Percentiles rank a stretch among this genome's conserved stretches.
Conservation (phyloP, 2,113 vertebrate species). For the Pycnonotus jocosus region DNA sequence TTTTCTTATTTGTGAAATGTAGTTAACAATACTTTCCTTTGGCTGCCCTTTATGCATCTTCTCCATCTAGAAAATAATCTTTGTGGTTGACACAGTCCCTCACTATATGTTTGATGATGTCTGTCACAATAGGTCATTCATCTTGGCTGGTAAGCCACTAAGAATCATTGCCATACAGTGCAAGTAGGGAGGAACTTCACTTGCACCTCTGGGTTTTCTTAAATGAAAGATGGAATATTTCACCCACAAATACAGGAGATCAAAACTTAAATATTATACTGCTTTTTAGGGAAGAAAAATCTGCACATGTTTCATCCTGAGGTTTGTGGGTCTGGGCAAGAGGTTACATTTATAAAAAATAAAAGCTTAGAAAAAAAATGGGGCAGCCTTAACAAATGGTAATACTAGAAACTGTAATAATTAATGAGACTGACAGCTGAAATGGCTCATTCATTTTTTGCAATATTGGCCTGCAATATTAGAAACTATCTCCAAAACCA, state of each 20-base stretch:
- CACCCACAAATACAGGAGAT: neutral
- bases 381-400: conserved; percentile 1
- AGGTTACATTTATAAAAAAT: neutral
- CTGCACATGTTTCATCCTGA: neutral
- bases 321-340: neutral
- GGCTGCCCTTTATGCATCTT: neutral
- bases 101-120: neutral
- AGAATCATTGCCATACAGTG: neutral
- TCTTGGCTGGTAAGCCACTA: neutral
- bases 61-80: neutral
- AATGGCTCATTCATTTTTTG: neutral
- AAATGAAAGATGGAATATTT: neutral
- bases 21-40: neutral
- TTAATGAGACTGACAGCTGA: conserved; percentile 16
- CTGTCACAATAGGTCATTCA: neutral
- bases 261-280: neutral
- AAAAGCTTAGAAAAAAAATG: neutral
- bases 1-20: neutral
- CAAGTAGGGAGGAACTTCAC: neutral
- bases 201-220: neutral
- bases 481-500: conserved; percentile 25
- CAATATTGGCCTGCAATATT: conserved; percentile 26
- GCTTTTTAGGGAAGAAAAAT: neutral
- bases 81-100: neutral
- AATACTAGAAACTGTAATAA: conserved; percentile 34